These are phyloP conservation scores for Drosophila asahinai DNA, from an alignment of 1,140 invertebrate species.

Conservation along the genomic window DNA sequence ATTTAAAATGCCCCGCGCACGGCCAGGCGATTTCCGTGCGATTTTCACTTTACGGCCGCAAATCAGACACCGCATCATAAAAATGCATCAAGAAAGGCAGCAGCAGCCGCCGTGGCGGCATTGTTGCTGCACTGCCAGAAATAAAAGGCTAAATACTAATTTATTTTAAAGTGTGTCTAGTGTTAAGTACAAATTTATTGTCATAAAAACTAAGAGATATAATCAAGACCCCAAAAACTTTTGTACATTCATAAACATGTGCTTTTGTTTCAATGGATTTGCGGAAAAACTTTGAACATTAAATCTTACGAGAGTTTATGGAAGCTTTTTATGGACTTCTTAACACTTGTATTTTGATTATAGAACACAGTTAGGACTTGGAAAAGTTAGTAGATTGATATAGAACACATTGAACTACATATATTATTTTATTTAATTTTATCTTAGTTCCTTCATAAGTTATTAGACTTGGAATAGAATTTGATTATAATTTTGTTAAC, in stretches of 20 bases:
- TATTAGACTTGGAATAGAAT: too few species aligned
- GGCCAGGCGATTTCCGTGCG: slow-evolving; percentile 51
- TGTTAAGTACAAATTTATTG: not conserved
- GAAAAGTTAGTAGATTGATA: not conserved
- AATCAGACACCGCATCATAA: slow-evolving; percentile 70
- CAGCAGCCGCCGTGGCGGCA: slow-evolving; percentile 42
- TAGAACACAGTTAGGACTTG: too few species aligned
- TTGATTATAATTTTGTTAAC: too few species aligned
- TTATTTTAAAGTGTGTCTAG: not conserved
- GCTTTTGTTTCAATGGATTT: slow-evolving; percentile 1
- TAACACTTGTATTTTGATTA: not conserved
- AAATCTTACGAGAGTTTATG: not conserved
- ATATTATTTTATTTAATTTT: too few species aligned
- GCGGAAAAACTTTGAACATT: not conserved
- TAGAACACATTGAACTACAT: not conserved
- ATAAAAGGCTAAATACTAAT: not conserved
- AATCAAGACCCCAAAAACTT: not conserved
- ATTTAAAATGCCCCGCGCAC: slow-evolving; percentile 61
- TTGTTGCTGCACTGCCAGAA: slow-evolving; percentile 2
- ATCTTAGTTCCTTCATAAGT: too few species aligned
- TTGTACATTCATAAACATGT: slow-evolving; percentile 11
- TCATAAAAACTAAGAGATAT: not conserved
- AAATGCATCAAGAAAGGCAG: slow-evolving; percentile 64
- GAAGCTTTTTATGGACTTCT: not conserved
- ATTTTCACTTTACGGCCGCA: slow-evolving; percentile 75